phyloP scores from a whole-genome alignment of 2,113 vertebrate species.

The Hydrolagus affinis region DNA sequence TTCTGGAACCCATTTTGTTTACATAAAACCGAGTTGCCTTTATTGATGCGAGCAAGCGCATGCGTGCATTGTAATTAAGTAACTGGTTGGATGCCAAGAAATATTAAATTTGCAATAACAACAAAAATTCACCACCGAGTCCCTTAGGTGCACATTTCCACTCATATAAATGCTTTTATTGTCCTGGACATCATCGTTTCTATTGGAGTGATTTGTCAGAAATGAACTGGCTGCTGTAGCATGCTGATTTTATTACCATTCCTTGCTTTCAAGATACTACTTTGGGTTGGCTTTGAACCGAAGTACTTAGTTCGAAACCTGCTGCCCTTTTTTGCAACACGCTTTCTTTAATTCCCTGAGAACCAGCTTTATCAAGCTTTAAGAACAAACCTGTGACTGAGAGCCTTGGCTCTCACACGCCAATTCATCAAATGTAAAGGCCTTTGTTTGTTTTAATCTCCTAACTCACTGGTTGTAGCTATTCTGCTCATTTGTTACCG shows the following conservation, averaged over 20 bases:
- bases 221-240: constrained; percentile 39
- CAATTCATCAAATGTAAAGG: not conserved
- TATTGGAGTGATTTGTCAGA: constrained; percentile 38
- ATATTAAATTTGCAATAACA: constrained; percentile 40
- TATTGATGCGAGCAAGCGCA: not conserved
- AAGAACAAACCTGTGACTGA: not conserved
- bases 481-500: constrained; percentile 43
- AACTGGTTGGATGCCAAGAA: constrained; percentile 38
- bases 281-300: constrained; percentile 31
- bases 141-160: constrained; percentile 39
- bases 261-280: constrained; percentile 37
- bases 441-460: constrained; percentile 22
- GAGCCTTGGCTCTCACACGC: not conserved
- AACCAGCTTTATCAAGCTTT: not conserved
- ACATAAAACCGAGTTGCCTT: constrained; percentile 1
- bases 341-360: not conserved
- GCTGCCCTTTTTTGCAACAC: constrained; percentile 7
- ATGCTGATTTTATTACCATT: constrained; percentile 33
- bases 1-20: constrained; percentile 31
- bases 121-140: constrained; percentile 34
- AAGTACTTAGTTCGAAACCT: not conserved
- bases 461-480: constrained; percentile 34
- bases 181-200: constrained; percentile 38
- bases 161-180: constrained; percentile 37
- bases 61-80: constrained; percentile 39